Evolutionary conservation across 2,797 vertebrate genomes (phyloP), one percentile per base, ranked within the genome.

Genomic region (Oreochromis grahami): DNA sequence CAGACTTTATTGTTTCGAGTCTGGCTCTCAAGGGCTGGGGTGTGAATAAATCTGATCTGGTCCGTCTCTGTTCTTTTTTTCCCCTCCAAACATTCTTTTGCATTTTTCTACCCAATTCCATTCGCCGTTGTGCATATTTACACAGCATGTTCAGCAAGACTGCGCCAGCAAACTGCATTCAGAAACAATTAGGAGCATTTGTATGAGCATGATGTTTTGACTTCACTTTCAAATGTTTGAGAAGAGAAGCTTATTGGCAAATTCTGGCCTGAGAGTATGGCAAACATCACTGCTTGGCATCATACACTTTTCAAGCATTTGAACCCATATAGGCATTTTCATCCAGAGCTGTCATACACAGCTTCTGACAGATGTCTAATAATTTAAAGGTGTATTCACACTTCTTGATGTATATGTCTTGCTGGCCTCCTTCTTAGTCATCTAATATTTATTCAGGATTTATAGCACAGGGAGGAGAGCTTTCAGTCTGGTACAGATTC

Each of bases 381-480:
- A 52, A 83, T 83, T 87, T 65, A 83, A 76, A 90, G 82, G 77
- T 70, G 34, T 26, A 65, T 12, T 32, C 52, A 77, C 12, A 72
- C n/a, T 34, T 72, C 45, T 77, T 74, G 48, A 84, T 55, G 38
- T 77, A 55, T 29, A 72, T 80, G 51, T n/a, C 15, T 60, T 38
- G 26, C 24, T 63, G 56, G 63, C 9, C 34, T 82, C 51, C 34
- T 51, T 79, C 60, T 80, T n/a, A 50, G 45, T 56, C 43, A 68
- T 52, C 60, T 68, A 80, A 79, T 78, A 86, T 90, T 84, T 86
- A 82, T 56, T 41, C 38, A 83, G 70, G 87, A 85, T 86, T 86
- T 86, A 88, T 72, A 76, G 74, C 84, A 86, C 34, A 34, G 79
- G 56, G 78, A 82, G 78, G 74, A 65, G 80, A 80, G 60, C 55